These are phyloP conservation scores for Luperina testacea DNA, from an alignment of 2,888 invertebrate species.

Conservation along the genomic window DNA sequence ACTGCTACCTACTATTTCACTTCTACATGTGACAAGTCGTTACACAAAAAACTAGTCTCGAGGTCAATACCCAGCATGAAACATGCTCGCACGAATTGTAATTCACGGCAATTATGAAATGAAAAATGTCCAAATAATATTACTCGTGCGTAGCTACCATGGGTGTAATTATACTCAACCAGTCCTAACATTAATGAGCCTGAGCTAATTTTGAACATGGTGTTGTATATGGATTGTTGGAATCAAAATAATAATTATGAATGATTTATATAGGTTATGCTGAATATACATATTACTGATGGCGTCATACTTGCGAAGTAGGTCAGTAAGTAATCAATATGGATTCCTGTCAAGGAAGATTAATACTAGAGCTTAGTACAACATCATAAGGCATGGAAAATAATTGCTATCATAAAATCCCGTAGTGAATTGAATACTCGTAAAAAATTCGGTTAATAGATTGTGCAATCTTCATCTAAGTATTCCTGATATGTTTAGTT, in stretches of 20 bases:
- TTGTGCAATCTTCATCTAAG: slow-evolving; percentile 22
- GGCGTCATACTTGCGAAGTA: slow-evolving; percentile 48
- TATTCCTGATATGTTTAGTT: slow-evolving; percentile 13
- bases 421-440: background rate
- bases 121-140: slow-evolving; percentile 48
- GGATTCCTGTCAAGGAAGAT: slow-evolving; percentile 31
- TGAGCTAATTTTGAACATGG: slow-evolving; percentile 3
- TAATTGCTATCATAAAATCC: background rate
- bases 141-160: slow-evolving; percentile 20
- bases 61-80: slow-evolving; percentile 55
- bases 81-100: slow-evolving; percentile 28
- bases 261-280: slow-evolving; percentile 29
- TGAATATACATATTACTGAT: slow-evolving; percentile 29
- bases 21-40: slow-evolving; percentile 36
- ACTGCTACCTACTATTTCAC: slow-evolving; percentile 17
- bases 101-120: slow-evolving; percentile 53
- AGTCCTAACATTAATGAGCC: slow-evolving; percentile 19
- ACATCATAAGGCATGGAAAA: background rate
- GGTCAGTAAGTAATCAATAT: slow-evolving; percentile 58
- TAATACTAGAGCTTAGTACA: background rate
- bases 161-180: slow-evolving; percentile 45
- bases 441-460: slow-evolving; percentile 19
- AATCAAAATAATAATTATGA: slow-evolving; percentile 20
- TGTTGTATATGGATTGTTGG: background rate
- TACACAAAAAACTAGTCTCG: slow-evolving; percentile 45